These are phyloP conservation scores for Diorhabda sublineata DNA, from an alignment of 1,140 invertebrate species.

Conservation along the genomic window DNA sequence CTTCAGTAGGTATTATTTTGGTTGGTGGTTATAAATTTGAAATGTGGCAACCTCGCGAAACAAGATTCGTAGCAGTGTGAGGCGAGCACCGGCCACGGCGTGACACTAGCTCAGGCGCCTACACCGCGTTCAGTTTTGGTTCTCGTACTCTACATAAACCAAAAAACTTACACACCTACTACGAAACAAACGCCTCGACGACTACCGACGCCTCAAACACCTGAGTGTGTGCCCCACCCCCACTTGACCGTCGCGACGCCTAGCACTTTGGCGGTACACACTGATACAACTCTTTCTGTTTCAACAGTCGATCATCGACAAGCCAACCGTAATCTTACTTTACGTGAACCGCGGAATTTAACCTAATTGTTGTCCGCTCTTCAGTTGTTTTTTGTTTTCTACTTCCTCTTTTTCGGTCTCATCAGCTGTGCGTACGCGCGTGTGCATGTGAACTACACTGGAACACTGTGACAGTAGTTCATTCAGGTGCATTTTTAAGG, in stretches of 20 bases:
- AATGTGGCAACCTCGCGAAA: conserved; percentile 29
- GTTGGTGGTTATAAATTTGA: no score
- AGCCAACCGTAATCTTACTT: conserved; percentile 10
- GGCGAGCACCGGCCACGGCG: conserved; percentile 41
- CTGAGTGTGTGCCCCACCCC: conserved; percentile 43
- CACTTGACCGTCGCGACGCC: conserved; percentile 31
- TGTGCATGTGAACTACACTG: conserved; percentile 9
- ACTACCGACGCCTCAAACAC: conserved; percentile 31
- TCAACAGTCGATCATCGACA: conserved; percentile 26
- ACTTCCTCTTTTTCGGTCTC: conserved; percentile 2
- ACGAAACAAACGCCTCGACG: conserved; percentile 39
- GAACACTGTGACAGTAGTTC: conserved; percentile 13
- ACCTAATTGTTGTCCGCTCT: conserved; percentile 4
- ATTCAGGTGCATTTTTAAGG: conserved; percentile 10
- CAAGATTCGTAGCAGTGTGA: conserved; percentile 41
- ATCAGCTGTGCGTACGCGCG: conserved; percentile 12
- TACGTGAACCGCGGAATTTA: conserved; percentile 3
- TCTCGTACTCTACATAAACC: conserved; percentile 26
- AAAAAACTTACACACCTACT: conserved; percentile 37
- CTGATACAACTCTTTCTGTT: neutral
- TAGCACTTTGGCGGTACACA: conserved; percentile 16
- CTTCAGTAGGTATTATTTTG: no score
- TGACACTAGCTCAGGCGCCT: conserved; percentile 40
- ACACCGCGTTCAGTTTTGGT: conserved; percentile 37
- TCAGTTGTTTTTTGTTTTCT: conserved; percentile 4